Percentiles rank a stretch among this genome's conserved stretches.
Conservation (phyloP, 2,113 vertebrate species). For the Pseudorectes ferrugineus region DNA sequence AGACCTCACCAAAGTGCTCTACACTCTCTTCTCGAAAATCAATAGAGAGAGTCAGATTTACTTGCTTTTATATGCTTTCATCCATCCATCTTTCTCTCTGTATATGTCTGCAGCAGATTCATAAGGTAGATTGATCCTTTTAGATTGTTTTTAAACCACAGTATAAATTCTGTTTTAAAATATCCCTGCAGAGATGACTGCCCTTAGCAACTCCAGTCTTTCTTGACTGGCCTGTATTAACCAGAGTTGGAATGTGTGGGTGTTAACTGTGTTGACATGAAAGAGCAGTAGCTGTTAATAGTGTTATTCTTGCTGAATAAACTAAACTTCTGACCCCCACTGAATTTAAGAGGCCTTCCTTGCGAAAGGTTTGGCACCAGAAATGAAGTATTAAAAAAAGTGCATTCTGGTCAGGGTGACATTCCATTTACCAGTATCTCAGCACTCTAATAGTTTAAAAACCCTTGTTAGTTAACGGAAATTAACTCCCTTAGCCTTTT, state of each 20-base stretch:
- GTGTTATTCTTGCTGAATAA: slow-evolving; percentile 71
- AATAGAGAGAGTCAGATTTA: neutral
- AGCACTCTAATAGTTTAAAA: neutral
- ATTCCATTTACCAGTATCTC: slow-evolving; percentile 23
- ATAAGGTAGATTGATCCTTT: neutral
- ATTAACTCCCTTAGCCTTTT: slow-evolving; percentile 30
- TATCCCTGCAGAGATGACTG: slow-evolving; percentile 5
- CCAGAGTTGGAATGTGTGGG: slow-evolving; percentile 34
- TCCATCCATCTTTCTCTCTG: slow-evolving; percentile 8
- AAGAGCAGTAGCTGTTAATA: slow-evolving; percentile 65
- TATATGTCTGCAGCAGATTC: slow-evolving; percentile 14
- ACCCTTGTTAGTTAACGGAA: slow-evolving; percentile 35
- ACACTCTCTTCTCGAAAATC: slow-evolving; percentile 24
- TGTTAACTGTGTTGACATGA: slow-evolving; percentile 56
- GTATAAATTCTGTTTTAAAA: slow-evolving; percentile 61
- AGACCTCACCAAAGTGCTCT: slow-evolving; percentile 30
- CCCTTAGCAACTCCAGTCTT: neutral
- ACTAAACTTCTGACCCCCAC: slow-evolving; percentile 68
- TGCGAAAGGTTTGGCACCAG: slow-evolving; percentile 15
- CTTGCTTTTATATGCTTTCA: slow-evolving; percentile 9
- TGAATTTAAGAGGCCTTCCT: slow-evolving; percentile 59
- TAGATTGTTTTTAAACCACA: slow-evolving; percentile 42
- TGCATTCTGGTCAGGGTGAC: slow-evolving; percentile 10
- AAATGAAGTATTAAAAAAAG: slow-evolving; percentile 5
- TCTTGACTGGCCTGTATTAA: slow-evolving; percentile 34